Percentiles rank a stretch among this genome's conserved stretches.
These are phyloP conservation scores for Mormyrus hasselquistii DNA, from an alignment of 2,797 vertebrate genomes.

Conservation along the genomic window DNA sequence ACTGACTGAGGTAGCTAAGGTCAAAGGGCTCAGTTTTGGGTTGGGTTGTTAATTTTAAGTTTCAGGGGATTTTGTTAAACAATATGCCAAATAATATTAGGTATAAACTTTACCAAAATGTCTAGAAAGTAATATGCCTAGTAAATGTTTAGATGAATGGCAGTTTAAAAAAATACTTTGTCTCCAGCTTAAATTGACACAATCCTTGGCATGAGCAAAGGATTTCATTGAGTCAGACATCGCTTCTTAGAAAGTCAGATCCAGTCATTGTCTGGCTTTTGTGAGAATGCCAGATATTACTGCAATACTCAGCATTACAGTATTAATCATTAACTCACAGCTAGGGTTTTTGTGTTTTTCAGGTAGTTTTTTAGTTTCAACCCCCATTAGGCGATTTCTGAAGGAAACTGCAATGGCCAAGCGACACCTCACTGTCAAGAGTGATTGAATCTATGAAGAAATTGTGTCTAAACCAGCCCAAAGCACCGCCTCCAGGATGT, in stretches of 20 bases:
- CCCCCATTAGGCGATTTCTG: background rate
- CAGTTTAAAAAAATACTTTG: background rate
- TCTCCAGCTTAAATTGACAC: background rate
- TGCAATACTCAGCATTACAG: background rate
- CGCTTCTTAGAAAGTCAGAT: background rate
- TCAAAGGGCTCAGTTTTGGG: background rate
- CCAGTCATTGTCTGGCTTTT: background rate
- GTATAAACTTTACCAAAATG: background rate
- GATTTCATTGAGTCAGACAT: background rate
- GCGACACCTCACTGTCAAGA: background rate
- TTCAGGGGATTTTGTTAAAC: background rate
- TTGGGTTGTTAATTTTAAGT: background rate
- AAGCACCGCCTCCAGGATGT: background rate
- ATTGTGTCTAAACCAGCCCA: background rate
- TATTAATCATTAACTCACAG: background rate
- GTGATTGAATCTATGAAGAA: background rate
- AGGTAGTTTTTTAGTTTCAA: background rate
- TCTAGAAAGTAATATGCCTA: background rate
- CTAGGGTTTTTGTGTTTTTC: background rate
- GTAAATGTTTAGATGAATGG: background rate
- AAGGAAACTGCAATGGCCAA: background rate
- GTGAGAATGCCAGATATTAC: background rate
- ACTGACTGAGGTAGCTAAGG: background rate
- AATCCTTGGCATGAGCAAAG: background rate
- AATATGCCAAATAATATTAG: background rate